Evolutionary conservation across 2,888 invertebrate genomes (phyloP), one percentile per base, ranked within the genome.

Genomic region (Unio pictorum): DNA sequence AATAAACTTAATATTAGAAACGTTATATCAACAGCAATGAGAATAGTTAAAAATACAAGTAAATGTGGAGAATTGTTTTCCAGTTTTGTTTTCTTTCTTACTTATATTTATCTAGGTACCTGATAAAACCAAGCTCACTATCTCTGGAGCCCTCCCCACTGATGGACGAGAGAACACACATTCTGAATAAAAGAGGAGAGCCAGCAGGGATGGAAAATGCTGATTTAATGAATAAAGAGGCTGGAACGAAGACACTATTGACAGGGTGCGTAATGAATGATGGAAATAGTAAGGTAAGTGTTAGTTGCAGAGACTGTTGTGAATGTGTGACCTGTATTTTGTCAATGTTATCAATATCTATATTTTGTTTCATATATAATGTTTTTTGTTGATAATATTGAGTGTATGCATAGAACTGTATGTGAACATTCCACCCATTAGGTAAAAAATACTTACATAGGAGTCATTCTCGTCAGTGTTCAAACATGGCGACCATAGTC

Each of bases 51-150:
- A 55, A 64, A 23, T n/a, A 2, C 26, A 17, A 28, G 15, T 11
- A 15, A 8, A 61, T 7, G 28, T 23, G 3, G 20, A 23, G 20
- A 23, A 11, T 20, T 54, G 7, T 28, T n/a, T 26, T 28, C 1
- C 0, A 8, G 7, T 8, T 7, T 1, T 20, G 0, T 18, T 26
- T 61, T 98, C 4, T 26, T 30, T 17, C 18, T 63, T 60, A 67
- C 72, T 71, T 73, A 90, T 18, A 66, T 20, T 91, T 57, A 75
- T 78, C 11, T 92, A 96, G 96, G 89, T 96, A 97, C 86, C 91
- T 97, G 87, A 96, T 98, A 58, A 93, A 97, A 18, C 98, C 98
- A 1, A 97, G 96, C 87, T 97, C 98, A 18, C 96, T 98, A 30
- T 89, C 89, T 11, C 88, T 87, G 0, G 83, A 89, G 68, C 87